These are phyloP conservation scores for Sciurus vulgaris DNA, from an alignment of 2,797 vertebrate species.

Conservation along the genomic window DNA sequence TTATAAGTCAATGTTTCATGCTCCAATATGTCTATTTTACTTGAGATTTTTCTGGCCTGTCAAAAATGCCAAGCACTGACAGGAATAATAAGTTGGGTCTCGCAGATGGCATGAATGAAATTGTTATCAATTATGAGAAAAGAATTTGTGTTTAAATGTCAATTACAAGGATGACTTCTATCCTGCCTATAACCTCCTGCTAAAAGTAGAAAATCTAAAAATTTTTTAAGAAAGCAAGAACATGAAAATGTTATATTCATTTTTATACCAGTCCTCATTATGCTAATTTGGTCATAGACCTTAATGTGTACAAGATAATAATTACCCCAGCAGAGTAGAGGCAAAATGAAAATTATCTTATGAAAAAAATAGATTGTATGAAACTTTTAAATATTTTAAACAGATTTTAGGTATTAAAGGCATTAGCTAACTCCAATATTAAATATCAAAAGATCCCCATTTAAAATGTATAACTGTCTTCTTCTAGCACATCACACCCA, in stretches of 20 bases:
- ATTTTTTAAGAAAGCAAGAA: neutral
- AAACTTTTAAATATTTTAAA: neutral
- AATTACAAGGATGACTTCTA: neutral
- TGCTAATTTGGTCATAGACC: neutral
- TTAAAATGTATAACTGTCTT: slow-evolving; percentile 73
- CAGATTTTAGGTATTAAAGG: slow-evolving; percentile 80
- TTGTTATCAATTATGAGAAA: neutral
- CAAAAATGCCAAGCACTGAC: neutral
- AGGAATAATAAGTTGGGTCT: neutral
- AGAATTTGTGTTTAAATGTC: neutral
- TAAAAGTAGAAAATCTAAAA: neutral
- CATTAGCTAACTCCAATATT: slow-evolving; percentile 66
- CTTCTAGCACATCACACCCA: slow-evolving; percentile 60
- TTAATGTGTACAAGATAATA: neutral
- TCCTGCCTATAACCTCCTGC: neutral
- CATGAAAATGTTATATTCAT: neutral
- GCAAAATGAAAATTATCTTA: neutral
- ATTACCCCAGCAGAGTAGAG: neutral
- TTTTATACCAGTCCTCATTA: neutral
- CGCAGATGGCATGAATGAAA: neutral
- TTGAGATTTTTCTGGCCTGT: neutral
- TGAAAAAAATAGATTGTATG: slow-evolving; percentile 61
- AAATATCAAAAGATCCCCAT: slow-evolving; percentile 77
- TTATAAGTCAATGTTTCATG: neutral
- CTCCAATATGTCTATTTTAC: neutral